Evolutionary conservation across 2,888 invertebrate species (phyloP), one percentile per base, ranked within the genome.

Genomic region (Yponomeuta evonymella): DNA sequence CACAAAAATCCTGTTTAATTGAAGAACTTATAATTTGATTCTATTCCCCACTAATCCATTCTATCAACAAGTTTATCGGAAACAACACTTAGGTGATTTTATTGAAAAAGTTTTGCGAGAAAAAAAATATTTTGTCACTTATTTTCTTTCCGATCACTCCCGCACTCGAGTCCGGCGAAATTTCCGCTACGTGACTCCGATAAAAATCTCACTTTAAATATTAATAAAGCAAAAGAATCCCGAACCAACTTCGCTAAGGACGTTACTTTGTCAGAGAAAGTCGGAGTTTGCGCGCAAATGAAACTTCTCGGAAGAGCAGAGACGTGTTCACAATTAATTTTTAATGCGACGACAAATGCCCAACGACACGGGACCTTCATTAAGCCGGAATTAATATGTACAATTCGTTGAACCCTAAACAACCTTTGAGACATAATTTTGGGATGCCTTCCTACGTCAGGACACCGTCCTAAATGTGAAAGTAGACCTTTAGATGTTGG

Each of bases 151-250:
- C 12, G 51, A 58, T 15, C 12, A 15, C 51, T 12, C 15, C 15
- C 51, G 8, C 51, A 15, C 51, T 15, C 15, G 3, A 15, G 15
- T 12, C 51, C 51, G 51, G 15, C 51, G 15, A 58, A 58, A 58
- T 58, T 58, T 58, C 51, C 51, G 51, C 15, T 58, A 58, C 51
- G 51, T 58, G 51, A 12, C 51, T 58, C 15, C 51, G 51, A 58
- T 58, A 58, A 58, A 58, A 58, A 58, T 58, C 51, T 15, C 51
- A 58, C 51, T 58, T 58, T 58, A 58, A 58, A 58, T 58, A 58
- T 58, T 58, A 58, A 58, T 58, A 58, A 58, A 58, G 51, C 15
- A 15, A 58, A 51, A 58, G 51, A 58, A 58, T 58, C 51, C 15
- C 15, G 51, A 58, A 58, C 51, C 2, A 58, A 58, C 15, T 58